phyloP scores from a whole-genome alignment of 1,140 invertebrate genomes.

The Callitettix versicolor region DNA sequence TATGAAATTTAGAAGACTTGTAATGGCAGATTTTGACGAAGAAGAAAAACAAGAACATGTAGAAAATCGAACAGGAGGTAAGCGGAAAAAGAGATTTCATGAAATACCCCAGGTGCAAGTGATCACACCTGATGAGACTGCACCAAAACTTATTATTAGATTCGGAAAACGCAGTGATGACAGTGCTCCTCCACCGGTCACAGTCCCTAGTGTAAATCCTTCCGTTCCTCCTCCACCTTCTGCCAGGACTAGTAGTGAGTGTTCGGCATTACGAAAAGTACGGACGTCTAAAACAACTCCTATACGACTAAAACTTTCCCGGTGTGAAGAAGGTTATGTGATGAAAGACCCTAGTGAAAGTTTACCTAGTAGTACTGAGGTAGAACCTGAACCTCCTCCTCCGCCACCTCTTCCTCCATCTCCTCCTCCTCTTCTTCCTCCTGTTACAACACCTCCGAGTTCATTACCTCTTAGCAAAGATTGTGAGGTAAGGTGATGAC shows the following conservation, averaged over 20 bases:
- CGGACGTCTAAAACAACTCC: slow-evolving; percentile 58
- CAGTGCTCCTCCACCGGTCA: slow-evolving; percentile 17
- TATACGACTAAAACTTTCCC: slow-evolving; percentile 68
- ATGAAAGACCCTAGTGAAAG: slow-evolving; percentile 34
- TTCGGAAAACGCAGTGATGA: slow-evolving; percentile 37
- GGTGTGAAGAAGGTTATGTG: slow-evolving; percentile 59
- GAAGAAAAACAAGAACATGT: slow-evolving; percentile 36
- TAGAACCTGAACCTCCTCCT: not conserved
- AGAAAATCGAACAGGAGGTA: slow-evolving; percentile 22
- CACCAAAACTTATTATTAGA: slow-evolving; percentile 57
- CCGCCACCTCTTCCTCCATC: slow-evolving; percentile 22
- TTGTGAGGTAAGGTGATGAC: slow-evolving; percentile 71
- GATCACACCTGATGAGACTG: slow-evolving; percentile 38
- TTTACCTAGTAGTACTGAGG: not conserved
- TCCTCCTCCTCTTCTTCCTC: slow-evolving; percentile 36
- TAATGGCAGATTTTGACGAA: slow-evolving; percentile 69
- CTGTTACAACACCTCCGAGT: slow-evolving; percentile 24
- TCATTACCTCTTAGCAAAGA: slow-evolving; percentile 59
- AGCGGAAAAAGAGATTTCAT: slow-evolving; percentile 5
- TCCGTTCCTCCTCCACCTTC: slow-evolving; percentile 4
- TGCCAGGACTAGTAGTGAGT: slow-evolving; percentile 20
- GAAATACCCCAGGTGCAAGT: slow-evolving; percentile 27
- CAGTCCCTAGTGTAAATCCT: slow-evolving; percentile 6
- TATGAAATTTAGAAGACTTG: slow-evolving; percentile 75
- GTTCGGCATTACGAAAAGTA: slow-evolving; percentile 40